Conservation (phyloP, 2,113 vertebrate species). For the Suncus etruscus region DNA sequence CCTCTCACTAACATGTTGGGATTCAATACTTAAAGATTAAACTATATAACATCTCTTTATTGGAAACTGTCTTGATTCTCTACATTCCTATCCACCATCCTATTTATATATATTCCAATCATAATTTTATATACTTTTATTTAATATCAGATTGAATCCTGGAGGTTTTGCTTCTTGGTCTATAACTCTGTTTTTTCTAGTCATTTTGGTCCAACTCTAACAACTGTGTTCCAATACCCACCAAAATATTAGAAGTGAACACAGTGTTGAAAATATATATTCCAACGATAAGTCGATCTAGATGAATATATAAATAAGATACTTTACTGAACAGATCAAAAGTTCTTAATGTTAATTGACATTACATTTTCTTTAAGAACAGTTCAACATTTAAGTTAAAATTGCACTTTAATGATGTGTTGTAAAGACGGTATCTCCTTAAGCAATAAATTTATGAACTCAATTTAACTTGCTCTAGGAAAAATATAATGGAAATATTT, state of each 20-base stretch:
- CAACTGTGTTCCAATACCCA: neutral
- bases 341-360: neutral
- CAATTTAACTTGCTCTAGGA: neutral
- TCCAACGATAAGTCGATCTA: neutral
- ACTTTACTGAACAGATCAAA: neutral
- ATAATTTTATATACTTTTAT: neutral
- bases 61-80: neutral
- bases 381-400: constrained; percentile 6
- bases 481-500: neutral
- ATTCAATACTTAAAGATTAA: constrained; percentile 34
- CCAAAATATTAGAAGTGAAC: neutral
- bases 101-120: neutral
- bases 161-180: neutral
- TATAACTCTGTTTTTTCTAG: neutral
- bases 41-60: constrained; percentile 11
- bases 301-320: neutral
- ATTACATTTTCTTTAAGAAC: neutral
- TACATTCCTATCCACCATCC: neutral
- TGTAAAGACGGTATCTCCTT: neutral
- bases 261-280: neutral
- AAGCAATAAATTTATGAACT: neutral
- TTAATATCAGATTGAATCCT: neutral
- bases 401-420: neutral
- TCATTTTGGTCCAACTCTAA: too few species aligned
- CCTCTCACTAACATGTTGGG: neutral